Base-by-base conservation (phyloP, 2,797 vertebrate genomes). In the Ibycter americanus region DNA sequence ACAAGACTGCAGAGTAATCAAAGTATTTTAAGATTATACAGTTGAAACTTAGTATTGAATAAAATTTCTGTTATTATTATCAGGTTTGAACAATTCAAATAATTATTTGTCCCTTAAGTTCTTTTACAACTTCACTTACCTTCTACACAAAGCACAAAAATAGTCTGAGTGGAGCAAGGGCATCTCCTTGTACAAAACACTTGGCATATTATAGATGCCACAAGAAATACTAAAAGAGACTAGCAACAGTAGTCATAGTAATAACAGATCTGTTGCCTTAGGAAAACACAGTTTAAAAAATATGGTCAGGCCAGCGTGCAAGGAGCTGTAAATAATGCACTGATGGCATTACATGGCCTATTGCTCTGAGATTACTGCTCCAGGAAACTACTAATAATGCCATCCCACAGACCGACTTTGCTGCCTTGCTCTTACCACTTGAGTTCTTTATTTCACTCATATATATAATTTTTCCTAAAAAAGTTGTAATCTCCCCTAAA, bases 311-410 rank as follows among this genome's bases (percentile, higher is more conserved):
- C n/a, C 74, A 95, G 59, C 51, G 90, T 94, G 86, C 90, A 92
- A 94, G 56, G 63, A 93, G 61, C 78, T 96, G 92, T 96, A 93
- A 96, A 90, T 95, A 97, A 95, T 76, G 74, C 61, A 81, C 61
- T 92, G 92, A 95, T 91, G 81, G 86, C 67, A 94, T 96, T 96
- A 96, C 88, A 89, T 89, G 92, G 91, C 90, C 78, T 93, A 92
- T 89, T 96, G 81, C 89, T 93, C 3, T 8, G 81, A 96, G 56
- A 93, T 68, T 62, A 79, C 32, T 0, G 67, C 93, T 89, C 65
- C 87, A 83, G 95, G 96, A 92, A 93, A 93, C 63, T 90, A 89
- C 80, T 92, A 83, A 92, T 78, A 94, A 87, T 85, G 65, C 54
- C 54, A 62, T 85, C 61, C 40, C 68, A 76, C 56, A 94, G 84